A percentile compares a stretch with the other conserved stretches of the same genome.
Evolutionary conservation across 1,140 invertebrate species (phyloP).

Genomic region (Sminthurides bifidus): DNA sequence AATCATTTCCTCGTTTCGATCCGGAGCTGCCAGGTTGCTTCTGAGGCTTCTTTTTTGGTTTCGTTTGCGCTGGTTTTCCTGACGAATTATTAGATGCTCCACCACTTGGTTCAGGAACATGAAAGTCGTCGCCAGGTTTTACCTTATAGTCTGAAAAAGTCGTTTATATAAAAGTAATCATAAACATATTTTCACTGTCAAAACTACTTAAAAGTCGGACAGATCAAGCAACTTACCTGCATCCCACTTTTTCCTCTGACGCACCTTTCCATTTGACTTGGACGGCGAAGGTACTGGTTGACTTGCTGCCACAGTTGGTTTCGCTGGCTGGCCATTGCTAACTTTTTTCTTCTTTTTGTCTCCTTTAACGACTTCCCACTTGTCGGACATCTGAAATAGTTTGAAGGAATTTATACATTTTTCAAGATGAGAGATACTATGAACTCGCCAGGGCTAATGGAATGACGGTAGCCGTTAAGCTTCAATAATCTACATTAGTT

Average conservation of each 20-base stretch:
- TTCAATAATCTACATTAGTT: no score
- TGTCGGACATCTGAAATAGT: constrained; percentile 24
- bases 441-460: no score
- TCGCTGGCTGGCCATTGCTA: background rate
- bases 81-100: background rate
- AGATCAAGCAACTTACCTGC: no score
- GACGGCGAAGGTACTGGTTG: background rate
- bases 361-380: constrained; percentile 29
- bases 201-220: no score
- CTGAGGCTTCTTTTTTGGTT: constrained; percentile 6
- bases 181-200: no score
- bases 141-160: background rate
- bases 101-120: background rate
- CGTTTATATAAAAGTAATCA: background rate
- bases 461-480: no score
- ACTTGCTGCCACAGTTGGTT: background rate
- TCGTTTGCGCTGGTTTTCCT: background rate
- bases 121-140: background rate
- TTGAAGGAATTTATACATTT: no score
- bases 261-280: background rate
- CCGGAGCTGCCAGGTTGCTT: background rate
- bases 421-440: no score
- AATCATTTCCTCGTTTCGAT: constrained; percentile 4
- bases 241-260: background rate
- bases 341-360: constrained; percentile 14